Evolutionary conservation across 2,888 invertebrate genomes (phyloP).

Genomic region (Diaperis boleti): DNA sequence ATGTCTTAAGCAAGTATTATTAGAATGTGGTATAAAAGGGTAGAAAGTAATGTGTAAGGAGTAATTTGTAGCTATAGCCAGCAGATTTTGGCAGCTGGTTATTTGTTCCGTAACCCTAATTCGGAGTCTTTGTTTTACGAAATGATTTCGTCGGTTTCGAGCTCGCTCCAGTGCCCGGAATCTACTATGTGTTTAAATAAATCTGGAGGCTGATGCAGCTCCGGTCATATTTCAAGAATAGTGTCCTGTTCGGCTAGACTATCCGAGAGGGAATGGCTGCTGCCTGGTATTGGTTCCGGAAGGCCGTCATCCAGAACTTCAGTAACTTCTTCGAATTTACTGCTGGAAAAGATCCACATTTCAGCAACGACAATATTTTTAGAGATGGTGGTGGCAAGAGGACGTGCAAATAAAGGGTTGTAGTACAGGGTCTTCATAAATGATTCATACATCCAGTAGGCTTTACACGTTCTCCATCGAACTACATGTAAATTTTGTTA

Average conservation of each 20-base stretch:
- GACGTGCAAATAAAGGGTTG: too few species aligned
- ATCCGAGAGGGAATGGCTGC: conserved; percentile 64
- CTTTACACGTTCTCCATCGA: too few species aligned
- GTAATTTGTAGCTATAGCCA: conserved; percentile 4
- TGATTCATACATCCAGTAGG: not conserved
- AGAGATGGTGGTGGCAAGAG: too few species aligned
- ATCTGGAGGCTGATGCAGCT: conserved; percentile 59
- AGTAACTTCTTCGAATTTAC: conserved; percentile 64
- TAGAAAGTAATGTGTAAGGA: conserved; percentile 2
- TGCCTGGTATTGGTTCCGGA: conserved; percentile 63
- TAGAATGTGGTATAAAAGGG: conserved; percentile 4
- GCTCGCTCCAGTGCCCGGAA: conserved; percentile 60
- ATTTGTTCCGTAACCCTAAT: not conserved
- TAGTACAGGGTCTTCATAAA: too few species aligned
- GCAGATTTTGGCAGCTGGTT: conserved; percentile 1
- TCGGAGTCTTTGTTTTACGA: conserved; percentile 24
- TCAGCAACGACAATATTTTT: too few species aligned
- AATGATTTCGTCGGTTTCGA: conserved; percentile 53
- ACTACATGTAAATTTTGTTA: too few species aligned
- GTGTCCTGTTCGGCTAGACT: conserved; percentile 61
- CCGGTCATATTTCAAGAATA: conserved; percentile 65
- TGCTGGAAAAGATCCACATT: conserved; percentile 52
- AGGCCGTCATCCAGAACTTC: conserved; percentile 63
- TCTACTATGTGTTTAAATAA: conserved; percentile 60
- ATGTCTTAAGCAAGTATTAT: not conserved